Evolutionary conservation across 1,140 invertebrate genomes (phyloP).

Genomic region (Drosophila biarmipes): DNA sequence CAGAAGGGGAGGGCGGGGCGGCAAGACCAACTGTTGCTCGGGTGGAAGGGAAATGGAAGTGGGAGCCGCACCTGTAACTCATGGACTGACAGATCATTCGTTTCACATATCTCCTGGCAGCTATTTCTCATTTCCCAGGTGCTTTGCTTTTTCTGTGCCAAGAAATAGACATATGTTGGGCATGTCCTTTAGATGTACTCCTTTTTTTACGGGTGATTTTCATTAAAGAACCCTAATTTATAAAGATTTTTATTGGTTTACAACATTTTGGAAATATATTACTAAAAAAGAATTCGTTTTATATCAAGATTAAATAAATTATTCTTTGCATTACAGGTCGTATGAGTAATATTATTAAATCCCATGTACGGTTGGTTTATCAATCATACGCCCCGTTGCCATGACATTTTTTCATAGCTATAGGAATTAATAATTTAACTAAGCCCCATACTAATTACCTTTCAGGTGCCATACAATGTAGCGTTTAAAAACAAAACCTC

Average conservation of each 20-base stretch:
- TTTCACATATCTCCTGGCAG: background rate
- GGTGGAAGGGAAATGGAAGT: conserved; percentile 10
- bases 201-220: background rate
- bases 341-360: background rate
- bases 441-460: background rate
- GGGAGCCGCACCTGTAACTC: conserved; percentile 1
- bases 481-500: conserved; percentile 99
- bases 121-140: too few species aligned
- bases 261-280: too few species aligned
- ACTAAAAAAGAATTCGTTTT: too few species aligned
- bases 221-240: too few species aligned
- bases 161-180: too few species aligned
- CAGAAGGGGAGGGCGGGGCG: conserved; percentile 7
- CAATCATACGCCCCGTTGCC: background rate
- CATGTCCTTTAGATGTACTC: too few species aligned
- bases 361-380: background rate
- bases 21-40: conserved; percentile 58
- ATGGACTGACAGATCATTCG: background rate
- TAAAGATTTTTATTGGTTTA: too few species aligned
- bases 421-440: background rate
- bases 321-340: background rate
- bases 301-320: too few species aligned
- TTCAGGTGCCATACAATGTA: conserved; percentile 97
- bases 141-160: too few species aligned
- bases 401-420: background rate